Conservation (phyloP, 2,888 invertebrate species). For the Eulithis prunata region DNA sequence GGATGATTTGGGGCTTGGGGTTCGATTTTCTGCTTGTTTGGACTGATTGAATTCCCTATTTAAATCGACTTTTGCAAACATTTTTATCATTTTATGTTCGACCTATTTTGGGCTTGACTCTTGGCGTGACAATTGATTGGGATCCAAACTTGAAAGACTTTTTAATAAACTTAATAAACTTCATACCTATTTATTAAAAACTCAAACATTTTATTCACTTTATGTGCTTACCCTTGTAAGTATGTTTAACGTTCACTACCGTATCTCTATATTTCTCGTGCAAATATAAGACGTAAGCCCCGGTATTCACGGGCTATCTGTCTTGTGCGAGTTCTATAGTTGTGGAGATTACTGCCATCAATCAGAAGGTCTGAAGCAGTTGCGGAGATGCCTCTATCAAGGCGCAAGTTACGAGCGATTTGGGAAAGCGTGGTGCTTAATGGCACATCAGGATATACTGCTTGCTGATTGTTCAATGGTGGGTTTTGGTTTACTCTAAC, state of each 20-base stretch:
- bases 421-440: conserved; percentile 37
- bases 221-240: conserved; percentile 1
- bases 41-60: conserved; percentile 77
- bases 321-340: conserved; percentile 65
- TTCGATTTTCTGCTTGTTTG: conserved; percentile 83
- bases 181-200: not conserved
- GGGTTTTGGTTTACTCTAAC: conserved; percentile 8
- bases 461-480: conserved; percentile 28
- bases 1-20: conserved; percentile 81
- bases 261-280: conserved; percentile 28
- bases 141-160: not conserved
- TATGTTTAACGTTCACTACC: conserved; percentile 23
- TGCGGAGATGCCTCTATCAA: conserved; percentile 57
- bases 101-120: conserved; percentile 38
- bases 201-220: not conserved
- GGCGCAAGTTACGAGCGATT: conserved; percentile 51
- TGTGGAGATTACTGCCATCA: conserved; percentile 72
- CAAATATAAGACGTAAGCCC: conserved; percentile 48
- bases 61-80: conserved; percentile 66
- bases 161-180: not conserved
- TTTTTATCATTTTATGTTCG: conserved; percentile 49
- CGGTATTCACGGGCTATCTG: conserved; percentile 56
- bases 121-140: conserved; percentile 28
- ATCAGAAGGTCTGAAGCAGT: conserved; percentile 66
- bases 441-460: conserved; percentile 42